phyloP scores from a whole-genome alignment of 2,888 invertebrate species.

The Nymphalis c-album region DNA sequence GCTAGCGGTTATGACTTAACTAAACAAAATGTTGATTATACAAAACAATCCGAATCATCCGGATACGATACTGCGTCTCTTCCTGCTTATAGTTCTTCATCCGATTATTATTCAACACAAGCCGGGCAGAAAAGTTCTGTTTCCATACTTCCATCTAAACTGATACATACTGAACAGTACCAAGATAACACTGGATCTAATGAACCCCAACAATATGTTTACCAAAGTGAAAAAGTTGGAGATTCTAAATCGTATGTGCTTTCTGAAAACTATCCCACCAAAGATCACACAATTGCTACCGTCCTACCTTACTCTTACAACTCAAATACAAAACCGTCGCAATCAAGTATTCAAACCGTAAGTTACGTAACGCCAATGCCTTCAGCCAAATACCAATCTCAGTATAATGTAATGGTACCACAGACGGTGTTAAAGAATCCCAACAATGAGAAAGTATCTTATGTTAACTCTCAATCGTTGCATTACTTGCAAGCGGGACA shows the following conservation, averaged over 20 bases:
- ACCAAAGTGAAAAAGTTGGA: slow-evolving; percentile 55
- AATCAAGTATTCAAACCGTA: slow-evolving; percentile 59
- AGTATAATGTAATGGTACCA: slow-evolving; percentile 72
- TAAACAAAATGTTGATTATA: slow-evolving; percentile 32
- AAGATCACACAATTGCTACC: slow-evolving; percentile 81
- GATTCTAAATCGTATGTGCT: slow-evolving; percentile 61
- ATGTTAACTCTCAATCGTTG: slow-evolving; percentile 68
- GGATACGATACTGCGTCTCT: slow-evolving; percentile 43
- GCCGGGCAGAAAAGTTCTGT: slow-evolving; percentile 51
- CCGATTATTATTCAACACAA: slow-evolving; percentile 52
- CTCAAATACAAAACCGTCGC: slow-evolving; percentile 46
- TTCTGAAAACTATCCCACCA: slow-evolving; percentile 81
- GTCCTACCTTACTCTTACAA: slow-evolving; percentile 69
- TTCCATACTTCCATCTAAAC: slow-evolving; percentile 52
- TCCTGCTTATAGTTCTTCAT: slow-evolving; percentile 37
- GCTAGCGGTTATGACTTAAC: slow-evolving; percentile 23
- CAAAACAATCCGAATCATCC: slow-evolving; percentile 38
- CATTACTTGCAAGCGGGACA: slow-evolving; percentile 50
- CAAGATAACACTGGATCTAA: slow-evolving; percentile 49
- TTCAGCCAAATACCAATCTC: slow-evolving; percentile 65
- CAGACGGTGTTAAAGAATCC: slow-evolving; percentile 64
- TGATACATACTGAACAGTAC: slow-evolving; percentile 49
- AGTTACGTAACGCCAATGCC: slow-evolving; percentile 74
- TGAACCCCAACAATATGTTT: slow-evolving; percentile 57
- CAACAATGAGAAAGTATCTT: slow-evolving; percentile 64